Conservation (phyloP, 2,888 invertebrate genomes). For the Baronia brevicornis region DNA sequence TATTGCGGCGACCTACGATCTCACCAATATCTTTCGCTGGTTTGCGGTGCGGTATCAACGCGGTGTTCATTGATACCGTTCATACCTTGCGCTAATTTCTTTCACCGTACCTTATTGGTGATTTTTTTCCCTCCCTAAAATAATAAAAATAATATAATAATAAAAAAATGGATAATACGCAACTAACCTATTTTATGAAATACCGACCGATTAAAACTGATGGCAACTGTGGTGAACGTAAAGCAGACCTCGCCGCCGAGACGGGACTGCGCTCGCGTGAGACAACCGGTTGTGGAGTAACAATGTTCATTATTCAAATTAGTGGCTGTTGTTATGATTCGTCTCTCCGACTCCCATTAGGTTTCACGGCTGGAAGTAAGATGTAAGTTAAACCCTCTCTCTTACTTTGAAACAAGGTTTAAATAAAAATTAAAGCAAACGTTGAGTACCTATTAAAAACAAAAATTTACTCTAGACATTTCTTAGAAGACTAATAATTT, state of each 20-base stretch:
- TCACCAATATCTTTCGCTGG: too few species aligned
- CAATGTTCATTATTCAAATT: constrained; percentile 72
- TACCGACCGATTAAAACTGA: too few species aligned
- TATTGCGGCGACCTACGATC: too few species aligned
- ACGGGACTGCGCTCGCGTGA: constrained; percentile 41
- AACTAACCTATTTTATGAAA: too few species aligned
- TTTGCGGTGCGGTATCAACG: too few species aligned
- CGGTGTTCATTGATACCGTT: too few species aligned
- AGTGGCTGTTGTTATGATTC: constrained; percentile 65
- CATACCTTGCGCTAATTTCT: too few species aligned
- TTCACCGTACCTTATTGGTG: too few species aligned
- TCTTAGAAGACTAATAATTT: constrained; percentile 1
- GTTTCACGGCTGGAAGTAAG: constrained; percentile 10
- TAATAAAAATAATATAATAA: too few species aligned
- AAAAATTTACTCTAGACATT: neutral
- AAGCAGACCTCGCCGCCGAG: constrained; percentile 26
- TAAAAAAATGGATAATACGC: too few species aligned
- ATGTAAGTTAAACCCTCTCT: constrained; percentile 3
- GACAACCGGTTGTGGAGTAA: constrained; percentile 58
- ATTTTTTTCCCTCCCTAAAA: too few species aligned
- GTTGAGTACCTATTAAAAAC: neutral
- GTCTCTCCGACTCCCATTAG: constrained; percentile 17
- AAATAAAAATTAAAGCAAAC: constrained; percentile 1
- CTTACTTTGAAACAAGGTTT: neutral
- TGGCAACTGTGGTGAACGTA: constrained; percentile 30